Evolutionary conservation across 2,888 invertebrate species (phyloP), one percentile per base, ranked within the genome.

Genomic region (Creontiades dilutus): DNA sequence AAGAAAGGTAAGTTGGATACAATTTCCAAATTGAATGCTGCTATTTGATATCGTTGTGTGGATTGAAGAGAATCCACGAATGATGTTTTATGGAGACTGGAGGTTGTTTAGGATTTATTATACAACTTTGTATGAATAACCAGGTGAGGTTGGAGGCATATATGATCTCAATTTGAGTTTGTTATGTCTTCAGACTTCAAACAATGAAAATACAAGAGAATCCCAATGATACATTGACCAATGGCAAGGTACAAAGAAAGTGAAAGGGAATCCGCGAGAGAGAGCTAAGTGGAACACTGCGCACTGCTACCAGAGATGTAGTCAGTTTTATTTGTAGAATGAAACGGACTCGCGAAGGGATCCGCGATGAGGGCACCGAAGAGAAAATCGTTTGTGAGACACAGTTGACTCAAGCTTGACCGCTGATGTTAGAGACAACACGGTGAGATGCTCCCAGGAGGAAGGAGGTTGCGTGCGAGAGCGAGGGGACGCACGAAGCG

Each of bases 361-460:
- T 5, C 7, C n/a, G 5, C 3, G n/a, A 57, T 16, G 57, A 57
- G 57, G 55, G 16, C 13, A 16, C 57, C n/a, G 7, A 14, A 7
- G 57, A n/a, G 57, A n/a, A 57, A 57, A 57, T 57, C 57, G 7
- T 57, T 57, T n/a, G 57, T 7, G 19, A 5, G 57, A 57, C 57
- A 57, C 14, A 16, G 57, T 57, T n/a, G 57, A 57, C 57, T 57
- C 57, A n/a, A 57, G 57, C 57, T 57, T 57, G 57, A 57, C 57
- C n/a, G 57, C 57, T 16, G 16, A 16, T 57, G 57, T n/a, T 57
- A 5, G n/a, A 57, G 57, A n/a, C 57, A 57, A 57, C 57, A n/a
- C 57, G 19, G 7, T n/a, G 57, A n/a, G 57, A 57, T 7, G 57
- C 16, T n/a, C 57, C 57, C 57, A 5, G 57, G 52, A 61, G 61